Conservation (phyloP, 2,888 invertebrate genomes). For the Thereva nobilitata region DNA sequence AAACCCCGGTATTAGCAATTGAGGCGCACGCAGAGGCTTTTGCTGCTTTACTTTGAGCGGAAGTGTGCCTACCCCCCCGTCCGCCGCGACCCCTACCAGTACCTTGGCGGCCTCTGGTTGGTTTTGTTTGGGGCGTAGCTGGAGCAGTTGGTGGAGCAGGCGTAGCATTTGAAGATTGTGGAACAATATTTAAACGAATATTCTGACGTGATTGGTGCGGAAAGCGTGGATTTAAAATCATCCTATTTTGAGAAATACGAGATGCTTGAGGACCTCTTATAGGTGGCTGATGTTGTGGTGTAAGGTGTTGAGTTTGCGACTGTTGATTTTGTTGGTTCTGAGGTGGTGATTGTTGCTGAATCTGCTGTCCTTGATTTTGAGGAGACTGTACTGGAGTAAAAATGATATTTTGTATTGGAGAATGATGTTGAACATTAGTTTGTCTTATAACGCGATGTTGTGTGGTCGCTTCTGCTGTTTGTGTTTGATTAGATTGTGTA, state of each 20-base stretch:
- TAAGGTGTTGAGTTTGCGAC: conserved; percentile 25
- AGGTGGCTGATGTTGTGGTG: conserved; percentile 32
- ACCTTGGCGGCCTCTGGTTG: not conserved
- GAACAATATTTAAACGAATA: conserved; percentile 9
- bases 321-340: conserved; percentile 41
- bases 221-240: conserved; percentile 1
- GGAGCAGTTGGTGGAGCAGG: not conserved
- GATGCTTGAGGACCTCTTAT: conserved; percentile 32
- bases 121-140: not conserved
- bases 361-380: conserved; percentile 43
- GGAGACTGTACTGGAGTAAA: conserved; percentile 10
- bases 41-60: not conserved
- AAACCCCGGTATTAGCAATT: no score
- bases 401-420: conserved; percentile 15
- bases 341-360: conserved; percentile 40
- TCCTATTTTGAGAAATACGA: conserved; percentile 3
- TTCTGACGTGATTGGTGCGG: conserved; percentile 6
- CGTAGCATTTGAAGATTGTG: not conserved
- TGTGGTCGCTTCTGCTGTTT: conserved; percentile 43
- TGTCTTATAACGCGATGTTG: conserved; percentile 41
- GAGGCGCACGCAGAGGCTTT: not conserved
- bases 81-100: not conserved
- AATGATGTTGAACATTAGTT: conserved; percentile 36
- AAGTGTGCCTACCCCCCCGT: not conserved
- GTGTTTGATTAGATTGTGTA: conserved; percentile 39